These are phyloP conservation scores for Lepidurus couesii DNA, from an alignment of 1,140 invertebrate genomes.

Conservation along the genomic window DNA sequence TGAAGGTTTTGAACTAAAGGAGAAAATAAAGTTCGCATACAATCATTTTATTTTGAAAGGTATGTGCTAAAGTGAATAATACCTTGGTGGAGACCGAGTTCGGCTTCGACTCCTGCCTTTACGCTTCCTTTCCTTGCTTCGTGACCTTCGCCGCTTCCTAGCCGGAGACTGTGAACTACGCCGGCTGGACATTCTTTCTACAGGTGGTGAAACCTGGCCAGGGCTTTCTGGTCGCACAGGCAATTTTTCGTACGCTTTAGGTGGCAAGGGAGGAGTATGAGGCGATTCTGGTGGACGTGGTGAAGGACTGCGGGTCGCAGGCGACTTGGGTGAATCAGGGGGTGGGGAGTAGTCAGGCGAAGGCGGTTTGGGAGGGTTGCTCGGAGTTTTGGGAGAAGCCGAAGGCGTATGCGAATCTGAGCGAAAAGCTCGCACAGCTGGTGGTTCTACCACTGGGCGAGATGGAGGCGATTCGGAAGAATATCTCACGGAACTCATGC, in stretches of 20 bases:
- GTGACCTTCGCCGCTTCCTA: slow-evolving; percentile 30
- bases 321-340: slow-evolving; percentile 19
- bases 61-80: not conserved
- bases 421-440: slow-evolving; percentile 34
- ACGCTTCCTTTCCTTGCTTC: slow-evolving; percentile 31
- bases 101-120: slow-evolving; percentile 32
- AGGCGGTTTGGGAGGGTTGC: slow-evolving; percentile 1
- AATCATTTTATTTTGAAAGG: too few relatives aligned
- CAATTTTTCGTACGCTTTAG: slow-evolving; percentile 46
- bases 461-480: slow-evolving; percentile 14
- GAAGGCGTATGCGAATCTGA: slow-evolving; percentile 36
- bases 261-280: slow-evolving; percentile 53
- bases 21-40: not conserved
- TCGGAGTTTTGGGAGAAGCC: not conserved
- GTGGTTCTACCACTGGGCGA: slow-evolving; percentile 27
- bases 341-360: not conserved
- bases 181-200: not conserved
- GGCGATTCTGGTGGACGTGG: slow-evolving; percentile 42
- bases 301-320: slow-evolving; percentile 23
- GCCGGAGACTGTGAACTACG: not conserved
- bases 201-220: slow-evolving; percentile 23
- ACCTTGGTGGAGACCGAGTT: slow-evolving; percentile 29
- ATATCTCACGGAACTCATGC: slow-evolving; percentile 27
- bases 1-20: not conserved
- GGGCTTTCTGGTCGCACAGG: slow-evolving; percentile 36